Percentiles rank a stretch among this genome's conserved stretches.
Evolutionary conservation across 2,113 vertebrate species (phyloP).

Genomic region (Takifugu flavidus): DNA sequence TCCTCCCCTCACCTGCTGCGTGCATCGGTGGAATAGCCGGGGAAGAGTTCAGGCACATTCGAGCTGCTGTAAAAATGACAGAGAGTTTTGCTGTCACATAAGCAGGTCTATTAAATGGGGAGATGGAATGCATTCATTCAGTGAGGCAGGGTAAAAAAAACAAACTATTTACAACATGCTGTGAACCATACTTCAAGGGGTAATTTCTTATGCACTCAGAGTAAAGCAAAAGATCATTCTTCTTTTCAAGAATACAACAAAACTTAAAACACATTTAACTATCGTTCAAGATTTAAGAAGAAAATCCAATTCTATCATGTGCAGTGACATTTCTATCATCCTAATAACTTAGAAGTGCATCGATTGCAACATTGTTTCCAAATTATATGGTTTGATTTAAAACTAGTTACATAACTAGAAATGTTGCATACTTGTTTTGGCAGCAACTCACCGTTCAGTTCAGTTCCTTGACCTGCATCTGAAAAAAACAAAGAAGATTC

Average conservation of each 20-base stretch:
- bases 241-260: no score
- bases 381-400: no score
- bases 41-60: neutral
- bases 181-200: no score
- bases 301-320: neutral
- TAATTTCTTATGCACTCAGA: no score
- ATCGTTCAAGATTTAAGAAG: no score
- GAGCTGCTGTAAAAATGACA: neutral
- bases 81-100: neutral
- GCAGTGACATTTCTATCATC: neutral
- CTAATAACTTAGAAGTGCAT: neutral
- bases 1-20: neutral
- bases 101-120: neutral
- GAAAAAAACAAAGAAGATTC: neutral
- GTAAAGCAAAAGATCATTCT: no score
- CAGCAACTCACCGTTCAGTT: neutral
- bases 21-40: rapidly evolving
- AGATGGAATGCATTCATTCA: neutral
- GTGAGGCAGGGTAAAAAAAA: no score
- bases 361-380: no score
- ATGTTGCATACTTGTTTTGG: neutral
- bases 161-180: no score
- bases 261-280: no score
- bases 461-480: neutral
- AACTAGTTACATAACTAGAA: no score